Evolutionary conservation across 2,113 vertebrate genomes (phyloP), one percentile per base, ranked within the genome.

Genomic region (Aldabrachelys gigantea): DNA sequence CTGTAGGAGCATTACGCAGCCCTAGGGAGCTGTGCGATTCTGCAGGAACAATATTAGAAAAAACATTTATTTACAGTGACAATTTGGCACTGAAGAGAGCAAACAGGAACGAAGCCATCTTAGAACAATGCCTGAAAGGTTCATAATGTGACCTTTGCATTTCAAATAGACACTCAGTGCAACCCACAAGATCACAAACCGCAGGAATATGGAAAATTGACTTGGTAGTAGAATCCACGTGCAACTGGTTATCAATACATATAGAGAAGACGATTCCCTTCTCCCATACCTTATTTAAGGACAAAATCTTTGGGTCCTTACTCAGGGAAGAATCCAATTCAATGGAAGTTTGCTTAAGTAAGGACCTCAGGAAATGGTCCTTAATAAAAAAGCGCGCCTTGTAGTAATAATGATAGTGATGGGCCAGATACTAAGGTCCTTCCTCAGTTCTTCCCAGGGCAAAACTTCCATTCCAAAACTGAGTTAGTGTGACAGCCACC

Each of bases 61-160:
- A 50, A 91, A 80, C 6, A 19, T 4, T 91, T 56, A 53, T 88
- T 75, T 88, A 44, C 19, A 41, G 13, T 82, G 79, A 62, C 29
- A 75, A 29, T 27, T 12, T 3, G 1, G 54, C 79, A 87, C 44
- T 0, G 0, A 35, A 82, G 5, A 0, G 1, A 25, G n/a, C 62
- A 69, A 93, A 84, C 4, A n/a, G 21, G 76, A 81, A 50, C 80
- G 83, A 89, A 80, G 38, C 3, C 22, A 21, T 10, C 22, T 38
- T 21, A 82, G 52, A 25, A 8, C 47, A 75, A 2, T 1, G 2
- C 25, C 85, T 52, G 54, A 65, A 92, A 0, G 38, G 35, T 7
- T 25, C 1, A 10, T 8, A 11, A 22, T 7, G 2, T 9, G 31
- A 49, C 22, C 72, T 76, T 76, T 25, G 75, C 21, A 87, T 54